phyloP scores from a whole-genome alignment of 2,888 invertebrate species.

The Sarcophaga subvicina region DNA sequence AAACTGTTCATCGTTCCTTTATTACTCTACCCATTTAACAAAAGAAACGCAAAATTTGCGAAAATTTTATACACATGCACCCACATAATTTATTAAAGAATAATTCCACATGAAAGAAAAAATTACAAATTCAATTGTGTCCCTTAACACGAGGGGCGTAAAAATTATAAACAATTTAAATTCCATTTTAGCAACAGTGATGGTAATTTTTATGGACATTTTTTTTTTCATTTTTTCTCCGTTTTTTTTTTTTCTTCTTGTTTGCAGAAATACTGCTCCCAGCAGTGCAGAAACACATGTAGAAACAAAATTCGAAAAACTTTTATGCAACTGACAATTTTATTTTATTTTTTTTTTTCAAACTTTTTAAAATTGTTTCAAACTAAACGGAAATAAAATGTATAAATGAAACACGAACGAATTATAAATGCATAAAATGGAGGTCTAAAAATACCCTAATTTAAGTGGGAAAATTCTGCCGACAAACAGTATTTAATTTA shows the following conservation, averaged over 20 bases:
- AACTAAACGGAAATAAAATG: constrained; percentile 28
- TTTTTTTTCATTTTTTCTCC: constrained; percentile 4
- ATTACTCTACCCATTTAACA: too few species aligned
- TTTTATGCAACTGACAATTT: constrained; percentile 41
- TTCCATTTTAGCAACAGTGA: constrained; percentile 22
- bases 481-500: too few species aligned
- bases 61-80: not conserved
- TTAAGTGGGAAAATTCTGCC: not conserved
- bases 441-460: not conserved
- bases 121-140: constrained; percentile 35
- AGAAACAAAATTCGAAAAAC: not conserved
- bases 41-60: not conserved
- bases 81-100: not conserved
- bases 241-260: constrained; percentile 18
- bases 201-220: constrained; percentile 6
- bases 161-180: constrained; percentile 36
- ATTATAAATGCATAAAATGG: not conserved
- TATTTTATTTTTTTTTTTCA: not conserved
- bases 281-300: constrained; percentile 3
- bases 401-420: not conserved
- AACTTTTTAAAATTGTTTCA: not conserved
- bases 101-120: not conserved
- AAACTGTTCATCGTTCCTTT: too few species aligned
- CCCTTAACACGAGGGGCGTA: constrained; percentile 2
- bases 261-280: constrained; percentile 1